Base-by-base conservation (phyloP, 2,888 invertebrate species). In the Meteorus cinctellus region DNA sequence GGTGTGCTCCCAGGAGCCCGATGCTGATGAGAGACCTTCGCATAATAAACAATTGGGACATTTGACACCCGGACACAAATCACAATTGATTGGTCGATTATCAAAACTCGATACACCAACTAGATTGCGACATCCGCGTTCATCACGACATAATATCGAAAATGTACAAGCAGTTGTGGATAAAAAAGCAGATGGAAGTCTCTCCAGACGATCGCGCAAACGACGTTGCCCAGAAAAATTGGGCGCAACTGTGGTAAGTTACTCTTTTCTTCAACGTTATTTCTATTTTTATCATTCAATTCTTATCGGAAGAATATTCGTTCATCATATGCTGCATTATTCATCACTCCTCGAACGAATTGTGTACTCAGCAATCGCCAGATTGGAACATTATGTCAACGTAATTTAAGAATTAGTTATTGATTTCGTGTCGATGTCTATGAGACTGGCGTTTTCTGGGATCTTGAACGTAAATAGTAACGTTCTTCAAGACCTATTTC, bases 181-280 rank as follows among this genome's bases (percentile, higher is more conserved):
- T 63, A 90, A 88, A 74, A 89, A 88, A 75, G 83, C 80, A 27
- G 92, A 92, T 78, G 88, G 90, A 14, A 89, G 90, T 31, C 88
- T 90, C 45, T 84, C 87, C 24, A 85, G 89, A 75, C 89, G 90
- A 63, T 91, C 92, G 60, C 90, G 93, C 82, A 94, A 94, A 84
- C 90, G 93, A 78, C 91, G 93, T 76, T 93, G 93, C 80, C 90
- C 92, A 24, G 94, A 94, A 82, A 93, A 93, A 87, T 89, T 91
- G 81, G 91, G 92, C 74, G 90, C 91, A 59, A 92, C 91, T 84
- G 92, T 93, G 90, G 93, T 93, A 91, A 93, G 93, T 83, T 55
- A 55, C 59, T 55, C 36, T 62, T 19, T 51, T 36, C 24, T 19
- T 8, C 34, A 41, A 34, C 45, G 63, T 72, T 19, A 41, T 5